Evolutionary conservation across 2,888 invertebrate species (phyloP).

Genomic region (Drymonia ruficornis): DNA sequence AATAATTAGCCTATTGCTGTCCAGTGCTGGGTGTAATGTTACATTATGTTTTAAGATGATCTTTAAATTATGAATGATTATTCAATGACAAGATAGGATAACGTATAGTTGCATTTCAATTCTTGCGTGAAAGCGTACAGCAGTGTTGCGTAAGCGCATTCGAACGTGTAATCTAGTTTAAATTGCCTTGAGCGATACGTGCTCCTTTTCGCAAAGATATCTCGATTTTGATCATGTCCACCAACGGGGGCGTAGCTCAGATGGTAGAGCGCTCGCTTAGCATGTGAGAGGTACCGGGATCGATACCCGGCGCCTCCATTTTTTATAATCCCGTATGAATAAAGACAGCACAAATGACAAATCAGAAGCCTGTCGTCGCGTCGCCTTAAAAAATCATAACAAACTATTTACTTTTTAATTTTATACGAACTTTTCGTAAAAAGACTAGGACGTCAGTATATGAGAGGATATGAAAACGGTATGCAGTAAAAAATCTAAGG

Average conservation of each 20-base stretch:
- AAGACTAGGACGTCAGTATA: not conserved
- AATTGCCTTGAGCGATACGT: not conserved
- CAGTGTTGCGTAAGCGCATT: not conserved
- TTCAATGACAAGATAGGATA: too few species aligned
- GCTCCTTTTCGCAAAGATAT: not conserved
- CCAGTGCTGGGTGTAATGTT: too few species aligned
- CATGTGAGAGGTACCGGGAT: slow-evolving; percentile 84
- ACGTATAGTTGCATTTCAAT: too few species aligned
- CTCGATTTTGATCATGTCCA: not conserved
- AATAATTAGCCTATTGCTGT: too few species aligned
- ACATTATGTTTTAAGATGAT: too few species aligned
- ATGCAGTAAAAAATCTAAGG: not conserved
- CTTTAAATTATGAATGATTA: too few species aligned
- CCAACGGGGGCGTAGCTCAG: slow-evolving; percentile 81
- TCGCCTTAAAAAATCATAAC: too few species aligned
- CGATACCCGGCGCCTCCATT: slow-evolving; percentile 84
- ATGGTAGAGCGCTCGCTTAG: slow-evolving; percentile 85
- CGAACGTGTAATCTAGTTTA: not conserved
- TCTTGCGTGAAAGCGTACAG: not conserved
- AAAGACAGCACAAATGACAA: too few species aligned
- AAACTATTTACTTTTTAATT: too few species aligned
- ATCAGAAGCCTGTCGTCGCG: too few species aligned
- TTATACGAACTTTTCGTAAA: not conserved
- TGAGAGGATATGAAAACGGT: not conserved
- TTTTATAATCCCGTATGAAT: slow-evolving; percentile 13